A percentile compares a stretch with the other conserved stretches of the same genome.
Evolutionary conservation across 2,113 vertebrate genomes (phyloP).

Genomic region (Oophaga pumilio): DNA sequence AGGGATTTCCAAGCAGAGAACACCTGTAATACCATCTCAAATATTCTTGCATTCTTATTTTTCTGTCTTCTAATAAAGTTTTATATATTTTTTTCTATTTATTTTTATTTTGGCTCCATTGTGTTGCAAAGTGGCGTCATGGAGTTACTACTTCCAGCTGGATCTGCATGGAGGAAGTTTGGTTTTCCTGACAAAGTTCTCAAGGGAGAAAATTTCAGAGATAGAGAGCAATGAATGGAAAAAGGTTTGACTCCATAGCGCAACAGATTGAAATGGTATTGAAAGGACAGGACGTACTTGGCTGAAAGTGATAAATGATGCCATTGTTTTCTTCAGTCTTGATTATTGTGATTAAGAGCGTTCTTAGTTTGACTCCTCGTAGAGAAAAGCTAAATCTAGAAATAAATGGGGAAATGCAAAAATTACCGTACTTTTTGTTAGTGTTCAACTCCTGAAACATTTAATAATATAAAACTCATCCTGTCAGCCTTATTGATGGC

Average conservation of each 20-base stretch:
- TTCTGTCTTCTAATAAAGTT: too few species aligned
- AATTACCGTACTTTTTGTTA: neutral
- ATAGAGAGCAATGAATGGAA: neutral
- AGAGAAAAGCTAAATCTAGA: neutral
- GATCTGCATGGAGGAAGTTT: neutral
- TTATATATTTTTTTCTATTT: too few species aligned
- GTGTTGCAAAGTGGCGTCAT: neutral
- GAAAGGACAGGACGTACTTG: neutral
- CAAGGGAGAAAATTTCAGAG: neutral
- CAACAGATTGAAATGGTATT: neutral
- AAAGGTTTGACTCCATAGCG: neutral
- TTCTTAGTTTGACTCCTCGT: neutral
- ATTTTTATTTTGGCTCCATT: too few species aligned
- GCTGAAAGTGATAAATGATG: neutral
- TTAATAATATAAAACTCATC: too few species aligned
- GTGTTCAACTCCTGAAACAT: too few species aligned
- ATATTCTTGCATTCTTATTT: too few species aligned
- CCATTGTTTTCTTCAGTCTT: slow-evolving; percentile 3
- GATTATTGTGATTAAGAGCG: neutral
- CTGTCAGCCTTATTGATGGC: too few species aligned
- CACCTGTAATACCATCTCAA: too few species aligned
- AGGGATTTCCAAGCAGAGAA: too few species aligned
- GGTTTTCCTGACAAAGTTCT: neutral
- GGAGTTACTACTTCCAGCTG: neutral
- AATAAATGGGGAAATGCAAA: neutral